Conservation (phyloP, 2,797 vertebrate genomes). For the Gadopsis bispinosus region DNA sequence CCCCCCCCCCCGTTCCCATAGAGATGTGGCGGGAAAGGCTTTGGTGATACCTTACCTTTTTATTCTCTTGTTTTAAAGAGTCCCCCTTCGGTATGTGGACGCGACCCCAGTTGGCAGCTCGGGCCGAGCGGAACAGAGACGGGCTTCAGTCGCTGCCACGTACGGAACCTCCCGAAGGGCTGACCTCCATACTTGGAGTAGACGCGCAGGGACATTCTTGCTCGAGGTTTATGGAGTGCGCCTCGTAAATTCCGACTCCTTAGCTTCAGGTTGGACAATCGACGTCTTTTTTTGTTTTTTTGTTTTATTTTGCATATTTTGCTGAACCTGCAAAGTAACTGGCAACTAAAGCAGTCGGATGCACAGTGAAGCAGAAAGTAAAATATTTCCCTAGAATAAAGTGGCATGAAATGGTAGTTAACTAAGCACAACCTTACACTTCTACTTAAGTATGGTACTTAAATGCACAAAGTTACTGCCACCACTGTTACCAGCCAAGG, state of each 20-base stretch:
- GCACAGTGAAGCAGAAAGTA: neutral
- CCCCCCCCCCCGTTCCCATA: too few relatives aligned
- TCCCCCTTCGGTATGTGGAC: neutral
- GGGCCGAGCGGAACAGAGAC: conserved; percentile 37
- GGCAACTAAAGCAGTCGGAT: neutral
- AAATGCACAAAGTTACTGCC: neutral
- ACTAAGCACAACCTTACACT: neutral
- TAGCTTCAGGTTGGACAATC: rapidly evolving
- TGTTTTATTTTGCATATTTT: neutral
- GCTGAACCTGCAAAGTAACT: neutral
- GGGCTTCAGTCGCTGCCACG: conserved; percentile 79
- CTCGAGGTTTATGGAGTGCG: rapidly evolving
- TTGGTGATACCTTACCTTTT: conserved; percentile 59
- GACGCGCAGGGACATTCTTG: conserved; percentile 66
- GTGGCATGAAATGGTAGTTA: too few relatives aligned
- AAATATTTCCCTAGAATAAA: neutral
- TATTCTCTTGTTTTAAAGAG: neutral
- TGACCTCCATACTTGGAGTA: conserved; percentile 36
- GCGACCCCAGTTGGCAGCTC: neutral
- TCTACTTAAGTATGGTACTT: neutral
- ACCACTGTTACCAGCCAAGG: too few relatives aligned
- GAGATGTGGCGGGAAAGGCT: neutral
- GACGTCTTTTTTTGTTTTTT: neutral
- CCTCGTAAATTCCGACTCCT: neutral
- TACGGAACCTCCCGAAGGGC: conserved; percentile 73